Evolutionary conservation across 2,113 vertebrate species (phyloP).

Genomic region (Pao palembangensis): DNA sequence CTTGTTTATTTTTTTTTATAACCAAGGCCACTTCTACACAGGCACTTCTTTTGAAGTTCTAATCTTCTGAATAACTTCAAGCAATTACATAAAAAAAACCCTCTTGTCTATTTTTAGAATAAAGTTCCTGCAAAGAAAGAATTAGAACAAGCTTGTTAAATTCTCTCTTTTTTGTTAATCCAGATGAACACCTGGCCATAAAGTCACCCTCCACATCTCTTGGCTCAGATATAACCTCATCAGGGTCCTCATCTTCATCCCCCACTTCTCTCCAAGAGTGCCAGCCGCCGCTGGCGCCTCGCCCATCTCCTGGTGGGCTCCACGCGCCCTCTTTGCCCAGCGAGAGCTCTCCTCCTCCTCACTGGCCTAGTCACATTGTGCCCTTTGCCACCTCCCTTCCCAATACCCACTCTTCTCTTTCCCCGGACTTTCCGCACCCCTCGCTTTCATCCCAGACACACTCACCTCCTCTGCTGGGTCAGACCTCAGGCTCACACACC

Average conservation of each 20-base stretch:
- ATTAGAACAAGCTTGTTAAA: conserved; percentile 1
- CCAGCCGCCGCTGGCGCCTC: conserved; percentile 77
- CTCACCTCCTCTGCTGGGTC: conserved; percentile 67
- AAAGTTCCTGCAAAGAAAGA: background rate
- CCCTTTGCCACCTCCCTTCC: conserved; percentile 74
- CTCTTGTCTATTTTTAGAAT: background rate
- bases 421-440: conserved; percentile 78
- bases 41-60: conserved; percentile 49
- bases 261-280: conserved; percentile 73
- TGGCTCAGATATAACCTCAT: conserved; percentile 72
- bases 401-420: conserved; percentile 78
- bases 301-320: conserved; percentile 76
- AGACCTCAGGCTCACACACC: conserved; percentile 56
- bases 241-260: conserved; percentile 73
- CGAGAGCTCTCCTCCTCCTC: conserved; percentile 77
- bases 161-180: conserved; percentile 34
- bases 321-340: conserved; percentile 78
- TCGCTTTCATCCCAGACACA: conserved; percentile 76
- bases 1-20: conserved; percentile 50
- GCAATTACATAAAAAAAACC: conserved; percentile 3
- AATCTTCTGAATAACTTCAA: conserved; percentile 24
- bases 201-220: conserved; percentile 76
- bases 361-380: conserved; percentile 74
- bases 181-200: conserved; percentile 73
- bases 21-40: conserved; percentile 42